Conservation (phyloP, 2,113 vertebrate species). For the Nycticebus coucang region DNA sequence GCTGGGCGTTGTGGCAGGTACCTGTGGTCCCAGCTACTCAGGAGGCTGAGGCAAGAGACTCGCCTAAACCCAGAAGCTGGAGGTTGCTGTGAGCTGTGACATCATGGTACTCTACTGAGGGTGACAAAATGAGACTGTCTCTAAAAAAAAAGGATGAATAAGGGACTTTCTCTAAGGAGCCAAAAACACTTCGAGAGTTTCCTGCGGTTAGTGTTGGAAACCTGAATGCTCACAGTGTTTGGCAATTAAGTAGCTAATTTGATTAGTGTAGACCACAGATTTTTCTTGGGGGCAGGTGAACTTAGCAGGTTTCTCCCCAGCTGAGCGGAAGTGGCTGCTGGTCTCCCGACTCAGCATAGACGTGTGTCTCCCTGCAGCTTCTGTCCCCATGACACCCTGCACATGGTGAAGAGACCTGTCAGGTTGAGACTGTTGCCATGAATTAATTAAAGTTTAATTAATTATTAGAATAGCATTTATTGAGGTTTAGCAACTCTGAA, state of each 20-base stretch:
- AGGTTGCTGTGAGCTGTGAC: too few relatives aligned
- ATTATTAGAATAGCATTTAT: conserved; percentile 85
- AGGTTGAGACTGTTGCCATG: conserved; percentile 68
- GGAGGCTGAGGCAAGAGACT: too few relatives aligned
- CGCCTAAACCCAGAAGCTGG: too few relatives aligned
- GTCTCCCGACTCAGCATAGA: neutral
- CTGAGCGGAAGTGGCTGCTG: too few relatives aligned
- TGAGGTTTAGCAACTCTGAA: conserved; percentile 78
- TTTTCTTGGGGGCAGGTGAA: neutral
- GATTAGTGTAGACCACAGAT: neutral
- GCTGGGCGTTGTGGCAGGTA: too few relatives aligned
- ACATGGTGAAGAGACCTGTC: conserved; percentile 25
- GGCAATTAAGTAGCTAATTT: neutral
- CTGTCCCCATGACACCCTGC: neutral
- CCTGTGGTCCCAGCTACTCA: too few relatives aligned
- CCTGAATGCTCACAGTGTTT: neutral
- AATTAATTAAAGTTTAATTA: conserved; percentile 82
- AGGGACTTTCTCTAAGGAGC: neutral
- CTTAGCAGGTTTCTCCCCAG: neutral
- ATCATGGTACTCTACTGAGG: too few relatives aligned
- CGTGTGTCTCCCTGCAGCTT: neutral
- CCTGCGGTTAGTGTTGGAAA: neutral
- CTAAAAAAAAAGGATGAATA: too few relatives aligned
- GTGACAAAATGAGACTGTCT: too few relatives aligned
- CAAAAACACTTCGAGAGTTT: neutral